phyloP scores from a whole-genome alignment of 2,797 vertebrate genomes.

The Myotis daubentonii region DNA sequence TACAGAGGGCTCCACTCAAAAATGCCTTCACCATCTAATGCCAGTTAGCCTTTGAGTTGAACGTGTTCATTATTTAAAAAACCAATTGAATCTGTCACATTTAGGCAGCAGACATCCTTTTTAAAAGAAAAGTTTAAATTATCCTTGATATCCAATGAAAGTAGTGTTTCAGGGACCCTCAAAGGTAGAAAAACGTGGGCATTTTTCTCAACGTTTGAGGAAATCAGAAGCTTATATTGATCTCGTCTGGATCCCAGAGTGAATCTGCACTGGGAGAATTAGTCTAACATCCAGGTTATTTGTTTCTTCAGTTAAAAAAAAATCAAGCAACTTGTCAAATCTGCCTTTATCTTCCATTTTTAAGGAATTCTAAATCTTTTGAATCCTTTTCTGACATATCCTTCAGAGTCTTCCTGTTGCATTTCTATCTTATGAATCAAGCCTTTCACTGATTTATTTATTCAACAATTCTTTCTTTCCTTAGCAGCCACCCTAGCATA shows the following conservation, averaged over 20 bases:
- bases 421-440: slow-evolving; percentile 57
- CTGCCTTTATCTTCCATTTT: slow-evolving; percentile 14
- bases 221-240: not conserved
- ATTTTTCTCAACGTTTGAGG: slow-evolving; percentile 10
- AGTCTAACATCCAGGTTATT: not conserved
- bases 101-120: not conserved
- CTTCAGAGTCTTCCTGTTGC: not conserved
- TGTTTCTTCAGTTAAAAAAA: not conserved
- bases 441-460: slow-evolving; percentile 59
- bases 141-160: not conserved
- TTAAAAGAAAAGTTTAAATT: not conserved
- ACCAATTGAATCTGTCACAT: not conserved
- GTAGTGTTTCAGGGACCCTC: not conserved
- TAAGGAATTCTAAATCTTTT: slow-evolving; percentile 38
- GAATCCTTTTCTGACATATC: slow-evolving; percentile 13
- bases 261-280: not conserved
- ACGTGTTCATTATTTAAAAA: slow-evolving; percentile 2
- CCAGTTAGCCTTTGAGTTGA: not conserved
- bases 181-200: not conserved
- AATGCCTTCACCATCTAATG: not conserved
- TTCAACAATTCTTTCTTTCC: slow-evolving; percentile 35
- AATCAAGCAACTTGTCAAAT: not conserved
- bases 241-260: not conserved
- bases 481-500: slow-evolving; percentile 39
- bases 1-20: not conserved